Evolutionary conservation across 2,797 vertebrate species (phyloP).

Genomic region (Crenuchus spilurus): DNA sequence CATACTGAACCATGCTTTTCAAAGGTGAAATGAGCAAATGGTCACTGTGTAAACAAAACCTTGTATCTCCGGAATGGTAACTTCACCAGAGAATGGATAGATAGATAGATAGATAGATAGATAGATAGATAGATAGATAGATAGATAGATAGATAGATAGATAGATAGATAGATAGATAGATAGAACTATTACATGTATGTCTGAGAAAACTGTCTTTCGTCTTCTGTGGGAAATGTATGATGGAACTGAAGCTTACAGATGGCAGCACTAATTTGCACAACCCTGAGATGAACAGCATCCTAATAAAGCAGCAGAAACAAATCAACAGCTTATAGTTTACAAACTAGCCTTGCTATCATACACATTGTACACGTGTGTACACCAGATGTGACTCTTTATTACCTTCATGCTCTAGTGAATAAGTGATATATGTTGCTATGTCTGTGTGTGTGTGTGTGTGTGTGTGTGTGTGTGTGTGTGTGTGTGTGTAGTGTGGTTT

Average conservation of each 20-base stretch:
- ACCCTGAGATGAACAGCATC: not conserved
- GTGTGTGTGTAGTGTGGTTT: not conserved
- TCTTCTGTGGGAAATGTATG: too few relatives aligned
- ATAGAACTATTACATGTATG: too few relatives aligned
- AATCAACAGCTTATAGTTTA: not conserved
- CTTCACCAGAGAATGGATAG: too few relatives aligned
- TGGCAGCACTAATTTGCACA: too few relatives aligned
- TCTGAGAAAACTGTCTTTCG: too few relatives aligned
- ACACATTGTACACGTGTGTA: not conserved
- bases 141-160: too few relatives aligned
- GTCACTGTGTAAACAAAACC: not conserved
- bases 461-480: not conserved
- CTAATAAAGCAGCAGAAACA: not conserved
- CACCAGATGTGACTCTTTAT: not conserved
- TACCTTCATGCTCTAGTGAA: not conserved
- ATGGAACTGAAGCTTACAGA: too few relatives aligned
- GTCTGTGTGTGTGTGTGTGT: constrained; percentile 34
- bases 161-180: too few relatives aligned
- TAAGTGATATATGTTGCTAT: constrained; percentile 58
- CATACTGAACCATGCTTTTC: constrained; percentile 3
- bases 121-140: too few relatives aligned
- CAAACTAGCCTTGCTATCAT: too few relatives aligned
- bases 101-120: too few relatives aligned
- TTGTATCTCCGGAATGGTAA: not conserved
- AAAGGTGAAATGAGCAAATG: not conserved